Base-by-base conservation (phyloP, 1,140 invertebrate species). In the Eumaeus atala region DNA sequence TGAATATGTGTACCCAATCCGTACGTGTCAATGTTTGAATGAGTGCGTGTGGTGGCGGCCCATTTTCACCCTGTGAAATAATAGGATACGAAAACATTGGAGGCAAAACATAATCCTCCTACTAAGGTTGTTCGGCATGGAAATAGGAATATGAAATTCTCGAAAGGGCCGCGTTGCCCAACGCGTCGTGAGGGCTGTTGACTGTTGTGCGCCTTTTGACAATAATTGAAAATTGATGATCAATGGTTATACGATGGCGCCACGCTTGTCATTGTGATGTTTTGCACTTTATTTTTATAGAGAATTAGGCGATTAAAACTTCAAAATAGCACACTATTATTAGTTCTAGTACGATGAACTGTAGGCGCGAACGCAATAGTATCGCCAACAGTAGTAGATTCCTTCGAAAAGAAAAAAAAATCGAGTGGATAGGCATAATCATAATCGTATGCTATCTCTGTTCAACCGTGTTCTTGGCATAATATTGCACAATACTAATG, bases 51-150 rank as follows among this genome's bases (percentile, higher is more conserved):
- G 78, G 76, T 67, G 81, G 87, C 83, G 84, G 79, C 77, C 78
- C 71, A 84, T 84, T 87, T 84, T 84, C 84, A 87, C 84, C 78
- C 81, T 62, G 79, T 74, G 78, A 84, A 84, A 87, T 87, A 87
- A 87, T 87, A 84, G 79, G 84, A 87, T 87, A 84, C 67, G 81
- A 87, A 87, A 87, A 87, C 78, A 87, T 86, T 76, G 76, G 72
- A 84, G 74, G 70, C 77, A 80, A 77, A 84, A 83, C 78, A 84
- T 84, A 86, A 86, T 86, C 83, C 83, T 80, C 72, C 67, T 77
- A 77, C 70, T 75, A 77, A 84, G 80, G 77, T 82, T 76, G 76
- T 78, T 72, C 68, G 77, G 74, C 84, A 82, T 79, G 73, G 74
- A 74, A 80, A 76, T 77, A 79, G 67, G 81, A 84, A 86, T 83